Evolutionary conservation across 1,140 invertebrate genomes (phyloP), one percentile per base, ranked within the genome.

Genomic region (Drosophila lowei): DNA sequence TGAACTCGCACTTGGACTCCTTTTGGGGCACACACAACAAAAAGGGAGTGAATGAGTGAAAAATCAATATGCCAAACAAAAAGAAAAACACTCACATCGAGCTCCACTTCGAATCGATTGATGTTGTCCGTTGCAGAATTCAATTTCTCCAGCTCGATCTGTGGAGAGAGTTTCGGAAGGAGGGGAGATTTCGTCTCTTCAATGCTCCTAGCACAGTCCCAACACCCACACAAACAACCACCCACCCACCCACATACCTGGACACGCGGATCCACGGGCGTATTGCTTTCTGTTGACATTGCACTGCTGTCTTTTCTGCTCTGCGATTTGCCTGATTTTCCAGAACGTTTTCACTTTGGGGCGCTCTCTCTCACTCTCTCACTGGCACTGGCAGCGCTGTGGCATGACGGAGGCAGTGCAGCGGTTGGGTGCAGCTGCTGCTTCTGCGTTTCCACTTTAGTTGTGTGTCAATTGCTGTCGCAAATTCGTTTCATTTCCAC

Each of bases 81-180:
- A 53, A 73, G 90, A 65, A 53, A 56, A 73, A 90, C 95, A 86
- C 96, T 97, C 92, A 98, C 97, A 93, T 98, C 97, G 62, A 99
- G 93, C 92, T 98, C 97, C 81, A 97, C 93, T 93, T 99, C 98
- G 77, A 98, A 93, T 92, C 96, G 97, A 91, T 99, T 99, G 90
- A 99, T 99, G 91, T 98, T 96, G 92, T 99, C 97, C 30, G 98
- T 98, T 28, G 97, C 97, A 80, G 95, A 96, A 92, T 99, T 99
- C 65, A 99, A 92, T 90, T 97, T 97, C 92, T 99, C 98, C 89
- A 99, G 92, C 92, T 99, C 98, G 80, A 98, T 94, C 96, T 99
- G 93, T 16, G 42, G 25, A n/a, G 23, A 28, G 44, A 38, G 7
- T 25, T 25, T 25, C 23, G 6, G 34, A 18, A 41, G n/a, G 11